A percentile compares a stretch with the other conserved stretches of the same genome.
Evolutionary conservation across 2,113 vertebrate species (phyloP).

Genomic region (Sebastes schlegelii): DNA sequence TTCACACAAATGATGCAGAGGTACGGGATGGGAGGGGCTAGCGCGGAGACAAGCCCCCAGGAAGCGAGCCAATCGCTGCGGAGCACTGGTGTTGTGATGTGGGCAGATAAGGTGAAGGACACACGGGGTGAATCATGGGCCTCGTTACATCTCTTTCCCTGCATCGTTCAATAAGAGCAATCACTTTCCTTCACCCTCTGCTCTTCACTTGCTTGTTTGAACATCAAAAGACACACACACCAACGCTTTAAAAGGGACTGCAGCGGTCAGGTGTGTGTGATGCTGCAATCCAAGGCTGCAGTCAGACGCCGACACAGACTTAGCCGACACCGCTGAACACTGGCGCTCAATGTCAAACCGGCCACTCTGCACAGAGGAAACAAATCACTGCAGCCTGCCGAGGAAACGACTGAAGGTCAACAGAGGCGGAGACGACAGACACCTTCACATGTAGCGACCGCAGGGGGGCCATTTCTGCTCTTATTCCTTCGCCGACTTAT

Average conservation of each 20-base stretch:
- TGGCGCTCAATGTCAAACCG: slow-evolving; percentile 47
- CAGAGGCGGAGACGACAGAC: slow-evolving; percentile 32
- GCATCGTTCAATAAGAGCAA: slow-evolving; percentile 2
- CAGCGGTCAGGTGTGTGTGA: slow-evolving; percentile 18
- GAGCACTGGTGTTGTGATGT: slow-evolving; percentile 10
- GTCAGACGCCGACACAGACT: slow-evolving; percentile 11
- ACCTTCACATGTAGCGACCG: slow-evolving; percentile 57
- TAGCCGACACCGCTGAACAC: slow-evolving; percentile 13
- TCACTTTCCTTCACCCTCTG: neutral
- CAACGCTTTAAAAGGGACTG: slow-evolving; percentile 1
- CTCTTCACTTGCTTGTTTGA: neutral
- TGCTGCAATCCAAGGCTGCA: slow-evolving; percentile 28
- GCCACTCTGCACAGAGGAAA: slow-evolving; percentile 19
- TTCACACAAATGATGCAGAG: slow-evolving; percentile 73
- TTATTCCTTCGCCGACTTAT: slow-evolving; percentile 14
- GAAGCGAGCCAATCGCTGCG: slow-evolving; percentile 70
- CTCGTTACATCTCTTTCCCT: neutral
- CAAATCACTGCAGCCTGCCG: slow-evolving; percentile 31
- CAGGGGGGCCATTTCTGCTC: neutral
- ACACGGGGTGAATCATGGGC: slow-evolving; percentile 21
- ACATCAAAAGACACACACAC: neutral
- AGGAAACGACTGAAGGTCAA: slow-evolving; percentile 11
- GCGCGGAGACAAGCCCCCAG: slow-evolving; percentile 53
- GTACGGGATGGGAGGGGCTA: slow-evolving; percentile 61
- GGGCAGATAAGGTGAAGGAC: slow-evolving; percentile 67